These are phyloP conservation scores for Drosophila obscura DNA, from an alignment of 1,140 invertebrate species.

Conservation along the genomic window DNA sequence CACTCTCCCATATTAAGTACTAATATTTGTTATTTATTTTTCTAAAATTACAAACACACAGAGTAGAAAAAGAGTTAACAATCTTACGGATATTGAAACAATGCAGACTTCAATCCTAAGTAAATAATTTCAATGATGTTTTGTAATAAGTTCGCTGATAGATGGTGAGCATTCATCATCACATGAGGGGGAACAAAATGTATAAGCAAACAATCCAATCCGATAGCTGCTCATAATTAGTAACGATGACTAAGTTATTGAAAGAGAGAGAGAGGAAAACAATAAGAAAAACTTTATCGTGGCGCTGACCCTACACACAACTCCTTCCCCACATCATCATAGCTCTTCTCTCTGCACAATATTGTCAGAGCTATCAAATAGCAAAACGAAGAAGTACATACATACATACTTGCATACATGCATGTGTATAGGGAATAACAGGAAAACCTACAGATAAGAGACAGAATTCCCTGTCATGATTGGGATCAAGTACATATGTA, in stretches of 20 bases:
- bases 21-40: too few species aligned
- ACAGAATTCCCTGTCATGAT: background rate
- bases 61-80: too few species aligned
- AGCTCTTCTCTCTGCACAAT: slow-evolving; percentile 8
- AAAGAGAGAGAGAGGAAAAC: slow-evolving; percentile 9
- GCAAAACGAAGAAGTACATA: slow-evolving; percentile 18
- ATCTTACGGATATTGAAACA: too few species aligned
- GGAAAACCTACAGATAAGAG: slow-evolving; percentile 49
- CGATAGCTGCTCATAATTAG: slow-evolving; percentile 32
- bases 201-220: slow-evolving; percentile 19
- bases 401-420: background rate
- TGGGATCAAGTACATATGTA: too few species aligned
- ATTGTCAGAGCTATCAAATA: slow-evolving; percentile 62
- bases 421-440: slow-evolving; percentile 9
- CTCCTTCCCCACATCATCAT: slow-evolving; percentile 2
- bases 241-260: slow-evolving; percentile 35
- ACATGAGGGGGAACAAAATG: background rate
- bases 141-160: too few species aligned
- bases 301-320: slow-evolving; percentile 51
- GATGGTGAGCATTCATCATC: too few species aligned
- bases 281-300: slow-evolving; percentile 47
- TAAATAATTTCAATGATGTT: too few species aligned
- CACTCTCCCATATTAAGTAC: too few species aligned
- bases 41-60: too few species aligned
- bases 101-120: too few species aligned